Base-by-base conservation (phyloP, 23 tunicate genomes). In the Ciona savignyi region DNA sequence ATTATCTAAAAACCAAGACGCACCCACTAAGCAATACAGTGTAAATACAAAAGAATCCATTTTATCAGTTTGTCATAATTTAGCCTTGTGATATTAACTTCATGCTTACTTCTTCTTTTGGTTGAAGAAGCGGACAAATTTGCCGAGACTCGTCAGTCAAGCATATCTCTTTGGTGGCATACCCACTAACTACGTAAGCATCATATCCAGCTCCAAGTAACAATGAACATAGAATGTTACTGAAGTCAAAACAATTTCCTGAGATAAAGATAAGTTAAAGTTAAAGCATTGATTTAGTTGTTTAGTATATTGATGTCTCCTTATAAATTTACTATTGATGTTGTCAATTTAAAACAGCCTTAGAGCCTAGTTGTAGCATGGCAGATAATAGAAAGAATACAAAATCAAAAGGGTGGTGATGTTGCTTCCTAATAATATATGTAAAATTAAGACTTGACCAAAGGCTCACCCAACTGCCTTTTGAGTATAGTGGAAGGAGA, bases 171-270 rank as follows among this genome's bases (percentile, higher is more conserved):
- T 74, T 86, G 32, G 93, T 86, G 2, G 98, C 88, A 81, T 93
- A 93, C 27, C 98, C 98, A 56, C 93, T 85, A 62, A 93, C 98
- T 23, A 93, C 94, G 32, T 93, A 93, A 4, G 98, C 98, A 84
- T 93, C 98, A 62, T 93, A 93, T 11, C 98, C 98, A 60, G 98
- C 98, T 3, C 98, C 98, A 68, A 93, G 77, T 21, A 93, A 60
- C 25, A 93, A 60, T 1, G 89, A 81, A 33, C 93, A 86, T 1
- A 93, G 76, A 1, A 86, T 29, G 73, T 86, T 93, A 75, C 89
- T 86, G 75, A 81, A 77, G 81, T 93, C 98, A 63, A 93, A 93
- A 64, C 98, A 81, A 64, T 81, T 93, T 35, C 93, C 98, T 86
- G 76, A 48, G 70, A 74, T 25, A 11, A 31, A 69, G 6, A 25